A percentile compares a stretch with the other conserved stretches of the same genome.
Evolutionary conservation across 2,113 vertebrate species (phyloP).

Genomic region (Fregetta grallaria): DNA sequence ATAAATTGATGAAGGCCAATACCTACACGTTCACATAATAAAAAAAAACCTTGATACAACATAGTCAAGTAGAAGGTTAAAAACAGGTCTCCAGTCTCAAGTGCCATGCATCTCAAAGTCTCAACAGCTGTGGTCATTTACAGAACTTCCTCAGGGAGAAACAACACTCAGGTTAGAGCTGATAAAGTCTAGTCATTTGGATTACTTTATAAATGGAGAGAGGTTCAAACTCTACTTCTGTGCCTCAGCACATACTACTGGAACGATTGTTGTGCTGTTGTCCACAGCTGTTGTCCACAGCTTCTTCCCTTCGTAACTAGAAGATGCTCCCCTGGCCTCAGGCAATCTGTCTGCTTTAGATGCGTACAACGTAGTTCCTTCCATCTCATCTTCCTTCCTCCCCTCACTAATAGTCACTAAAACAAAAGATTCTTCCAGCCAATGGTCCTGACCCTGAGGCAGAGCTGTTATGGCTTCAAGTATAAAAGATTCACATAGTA

Average conservation of each 20-base stretch:
- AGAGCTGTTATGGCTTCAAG: neutral
- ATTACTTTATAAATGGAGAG: neutral
- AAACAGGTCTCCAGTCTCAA: neutral
- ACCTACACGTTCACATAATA: neutral
- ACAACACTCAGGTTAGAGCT: neutral
- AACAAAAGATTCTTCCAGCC: neutral
- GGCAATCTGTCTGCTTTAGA: neutral
- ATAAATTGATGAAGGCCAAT: neutral
- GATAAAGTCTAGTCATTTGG: too few relatives aligned
- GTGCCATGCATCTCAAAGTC: neutral
- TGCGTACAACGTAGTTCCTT: neutral
- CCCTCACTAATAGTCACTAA: neutral
- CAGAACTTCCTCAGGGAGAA: neutral
- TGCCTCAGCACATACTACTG: neutral
- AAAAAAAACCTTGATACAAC: neutral
- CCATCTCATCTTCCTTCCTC: neutral
- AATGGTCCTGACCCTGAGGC: neutral
- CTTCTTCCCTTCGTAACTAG: neutral
- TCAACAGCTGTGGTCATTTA: neutral
- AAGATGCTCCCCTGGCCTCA: neutral
- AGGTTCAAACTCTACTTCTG: neutral
- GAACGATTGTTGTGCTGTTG: neutral
- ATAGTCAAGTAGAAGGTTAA: neutral
- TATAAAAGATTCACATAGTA: neutral
- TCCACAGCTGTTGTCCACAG: neutral